phyloP scores from a whole-genome alignment of 2,888 invertebrate genomes.

The Stictocephala bisonia region DNA sequence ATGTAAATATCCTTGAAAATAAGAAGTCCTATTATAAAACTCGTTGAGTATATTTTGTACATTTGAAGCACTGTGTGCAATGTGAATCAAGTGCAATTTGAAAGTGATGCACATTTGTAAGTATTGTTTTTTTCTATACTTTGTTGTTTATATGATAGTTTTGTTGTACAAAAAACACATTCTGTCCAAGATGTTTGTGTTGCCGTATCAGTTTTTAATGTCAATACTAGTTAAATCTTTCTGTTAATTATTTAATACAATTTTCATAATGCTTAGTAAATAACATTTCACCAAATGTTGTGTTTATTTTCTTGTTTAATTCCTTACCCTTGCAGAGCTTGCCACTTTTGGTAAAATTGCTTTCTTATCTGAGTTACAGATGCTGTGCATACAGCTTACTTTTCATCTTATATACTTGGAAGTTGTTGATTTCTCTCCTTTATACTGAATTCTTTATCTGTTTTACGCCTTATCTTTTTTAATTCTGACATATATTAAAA shows the following conservation, averaged over 20 bases:
- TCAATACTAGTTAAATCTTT: constrained; percentile 40
- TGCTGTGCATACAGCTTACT: too few relatives aligned
- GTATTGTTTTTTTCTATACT: constrained; percentile 25
- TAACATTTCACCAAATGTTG: constrained; percentile 40
- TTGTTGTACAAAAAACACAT: constrained; percentile 31
- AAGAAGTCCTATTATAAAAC: constrained; percentile 19
- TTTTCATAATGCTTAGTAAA: constrained; percentile 47
- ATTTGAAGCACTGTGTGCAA: constrained; percentile 44
- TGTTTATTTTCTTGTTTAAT: too few relatives aligned
- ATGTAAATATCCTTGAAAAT: constrained; percentile 41
- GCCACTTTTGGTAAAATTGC: too few relatives aligned
- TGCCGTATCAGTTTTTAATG: constrained; percentile 38
- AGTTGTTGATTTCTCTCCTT: too few relatives aligned
- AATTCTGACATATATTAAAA: too few relatives aligned
- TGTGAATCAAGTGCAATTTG: constrained; percentile 44
- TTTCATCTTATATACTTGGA: too few relatives aligned
- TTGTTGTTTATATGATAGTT: constrained; percentile 44
- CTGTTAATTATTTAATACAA: constrained; percentile 45
- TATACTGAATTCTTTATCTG: too few relatives aligned
- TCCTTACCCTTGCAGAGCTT: too few relatives aligned
- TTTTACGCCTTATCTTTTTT: too few relatives aligned
- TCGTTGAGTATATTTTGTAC: constrained; percentile 37
- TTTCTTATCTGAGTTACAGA: too few relatives aligned
- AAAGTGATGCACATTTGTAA: constrained; percentile 25
- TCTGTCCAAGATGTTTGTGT: constrained; percentile 40